A percentile compares a stretch with the other conserved stretches of the same genome.
Conservation (phyloP, 2,797 vertebrate genomes). For the Anabacerthia variegaticeps region DNA sequence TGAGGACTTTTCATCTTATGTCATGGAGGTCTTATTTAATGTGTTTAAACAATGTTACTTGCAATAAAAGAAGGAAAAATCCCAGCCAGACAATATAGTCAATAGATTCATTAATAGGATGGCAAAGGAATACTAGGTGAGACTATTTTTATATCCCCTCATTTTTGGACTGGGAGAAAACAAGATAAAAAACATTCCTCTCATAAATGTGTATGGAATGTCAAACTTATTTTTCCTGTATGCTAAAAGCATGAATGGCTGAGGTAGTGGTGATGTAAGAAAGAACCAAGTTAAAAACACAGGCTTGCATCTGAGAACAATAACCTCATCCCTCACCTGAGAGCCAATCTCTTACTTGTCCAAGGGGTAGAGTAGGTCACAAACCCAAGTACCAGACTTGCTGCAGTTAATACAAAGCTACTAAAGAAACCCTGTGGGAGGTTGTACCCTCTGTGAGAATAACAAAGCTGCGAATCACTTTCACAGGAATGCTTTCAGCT, state of each 20-base stretch:
- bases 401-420: neutral
- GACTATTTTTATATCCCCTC: neutral
- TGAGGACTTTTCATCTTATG: neutral
- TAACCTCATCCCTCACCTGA: neutral
- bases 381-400: neutral
- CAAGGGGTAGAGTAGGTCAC: neutral
- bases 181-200: neutral
- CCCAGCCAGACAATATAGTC: neutral
- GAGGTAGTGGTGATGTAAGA: neutral
- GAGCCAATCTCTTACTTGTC: neutral
- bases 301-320: neutral
- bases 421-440: neutral
- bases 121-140: neutral
- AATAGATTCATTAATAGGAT: neutral
- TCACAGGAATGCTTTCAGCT: conserved; percentile 90
- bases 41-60: neutral
- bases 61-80: neutral
- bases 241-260: neutral
- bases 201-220: neutral
- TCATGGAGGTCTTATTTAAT: neutral
- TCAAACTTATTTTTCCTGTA: neutral
- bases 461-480: neutral
- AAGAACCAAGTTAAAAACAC: neutral
- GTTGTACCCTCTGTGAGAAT: neutral
- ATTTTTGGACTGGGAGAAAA: neutral